These are phyloP conservation scores for Campylomormyrus tamandua DNA, from an alignment of 2,113 vertebrate genomes.

Conservation along the genomic window DNA sequence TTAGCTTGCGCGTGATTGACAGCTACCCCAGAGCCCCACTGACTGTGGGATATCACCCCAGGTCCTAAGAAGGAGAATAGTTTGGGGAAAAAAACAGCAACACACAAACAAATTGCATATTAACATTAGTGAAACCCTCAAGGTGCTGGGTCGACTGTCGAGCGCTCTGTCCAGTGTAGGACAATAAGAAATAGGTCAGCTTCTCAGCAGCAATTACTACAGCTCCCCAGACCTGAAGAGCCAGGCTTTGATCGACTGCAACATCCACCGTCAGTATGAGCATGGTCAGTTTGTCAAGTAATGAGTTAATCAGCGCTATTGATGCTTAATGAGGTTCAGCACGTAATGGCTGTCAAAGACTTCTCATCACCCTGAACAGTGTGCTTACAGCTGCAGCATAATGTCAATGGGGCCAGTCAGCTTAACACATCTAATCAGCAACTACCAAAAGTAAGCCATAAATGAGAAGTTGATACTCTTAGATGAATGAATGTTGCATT, in stretches of 20 bases:
- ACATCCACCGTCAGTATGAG: neutral
- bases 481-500: neutral
- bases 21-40: neutral
- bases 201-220: neutral
- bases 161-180: neutral
- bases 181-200: too few species aligned
- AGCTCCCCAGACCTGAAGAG: neutral
- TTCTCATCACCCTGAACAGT: neutral
- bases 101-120: conserved; percentile 2
- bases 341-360: neutral
- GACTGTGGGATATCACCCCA: neutral
- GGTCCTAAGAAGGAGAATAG: neutral
- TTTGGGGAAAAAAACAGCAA: neutral
- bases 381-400: neutral
- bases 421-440: neutral
- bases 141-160: neutral
- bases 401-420: neutral
- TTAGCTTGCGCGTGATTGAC: neutral
- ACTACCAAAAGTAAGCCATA: neutral
- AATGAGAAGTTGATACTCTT: neutral
- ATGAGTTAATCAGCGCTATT: neutral
- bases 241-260: neutral
- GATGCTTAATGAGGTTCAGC: neutral
- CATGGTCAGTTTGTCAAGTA: neutral
- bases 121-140: neutral